Conservation (phyloP, 2,113 vertebrate genomes). For the Upupa epops region DNA sequence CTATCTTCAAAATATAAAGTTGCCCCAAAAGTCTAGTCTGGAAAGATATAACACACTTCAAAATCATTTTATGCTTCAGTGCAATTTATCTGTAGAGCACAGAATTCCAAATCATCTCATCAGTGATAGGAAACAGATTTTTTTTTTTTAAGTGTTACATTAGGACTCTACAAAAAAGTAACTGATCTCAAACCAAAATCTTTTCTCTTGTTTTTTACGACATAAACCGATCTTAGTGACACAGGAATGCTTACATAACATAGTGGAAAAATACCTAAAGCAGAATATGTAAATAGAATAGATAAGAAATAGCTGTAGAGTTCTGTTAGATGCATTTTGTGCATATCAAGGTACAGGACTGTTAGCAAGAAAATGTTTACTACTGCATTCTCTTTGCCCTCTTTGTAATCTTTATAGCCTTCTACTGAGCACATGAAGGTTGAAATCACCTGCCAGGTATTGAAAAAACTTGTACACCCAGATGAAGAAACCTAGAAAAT, state of each 20-base stretch:
- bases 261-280: neutral
- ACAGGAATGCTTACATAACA: neutral
- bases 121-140: neutral
- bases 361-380: neutral
- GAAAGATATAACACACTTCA: neutral
- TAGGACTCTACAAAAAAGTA: neutral
- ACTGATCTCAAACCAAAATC: neutral
- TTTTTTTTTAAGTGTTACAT: neutral
- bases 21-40: neutral
- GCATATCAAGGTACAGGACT: neutral
- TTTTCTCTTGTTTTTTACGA: neutral
- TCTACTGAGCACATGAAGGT: constrained; percentile 40
- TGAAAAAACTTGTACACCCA: neutral
- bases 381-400: neutral
- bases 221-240: neutral
- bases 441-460: constrained; percentile 29
- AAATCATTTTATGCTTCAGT: neutral
- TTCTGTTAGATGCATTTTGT: neutral
- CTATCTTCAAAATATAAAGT: neutral
- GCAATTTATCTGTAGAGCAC: neutral
- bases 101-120: neutral
- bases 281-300: neutral
- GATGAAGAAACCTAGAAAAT: constrained; percentile 53
- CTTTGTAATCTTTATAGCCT: neutral
- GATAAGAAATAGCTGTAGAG: neutral